Base-by-base conservation (phyloP, 2,113 vertebrate species). In the Clupea harengus region DNA sequence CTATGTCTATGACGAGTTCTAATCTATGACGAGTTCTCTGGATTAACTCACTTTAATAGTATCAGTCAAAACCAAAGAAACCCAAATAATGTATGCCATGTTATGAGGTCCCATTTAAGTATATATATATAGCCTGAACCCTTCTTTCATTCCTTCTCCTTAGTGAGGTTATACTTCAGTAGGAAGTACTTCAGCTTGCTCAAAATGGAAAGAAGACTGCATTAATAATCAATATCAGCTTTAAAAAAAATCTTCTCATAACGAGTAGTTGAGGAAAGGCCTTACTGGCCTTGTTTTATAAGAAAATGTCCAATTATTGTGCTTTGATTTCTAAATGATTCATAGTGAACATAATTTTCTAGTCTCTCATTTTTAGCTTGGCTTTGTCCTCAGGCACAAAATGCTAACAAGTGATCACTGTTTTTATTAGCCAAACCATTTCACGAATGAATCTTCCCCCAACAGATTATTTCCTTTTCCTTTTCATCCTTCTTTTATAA, bases 361-460 rank as follows among this genome's bases (percentile, higher is more conserved):
- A 81, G 8, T 25, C 46, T 44, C 47, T 54, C 28, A 50, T 82
- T 50, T 50, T 49, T 13, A 44, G 15, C 39, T 81, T 85, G 39
- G 13, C 81, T 82, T 22, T 28, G 28, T 45, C 57, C 85, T 82
- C 49, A 11, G n/a, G 81, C 81, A 64, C 13, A 60, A 82, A n/a
- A 82, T 54, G 46, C 54, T 10, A 78, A 13, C 7, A 83, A 72
- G 17, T 39, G 17, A 82, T 44, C 47, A 45, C 22, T 52, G 28
- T 86, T 82, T 67, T 45, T 75, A 54, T 49, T 49, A 44, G 39
- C 45, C 32, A 20, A 45, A 82, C 57, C 81, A 86, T 64, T 82
- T 72, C 44, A 82, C 72, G 45, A 39, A 49, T 25, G 4, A 28
- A 32, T 46, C n/a, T 46, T 47, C 54, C 54, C 50, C 46, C 45